These are phyloP conservation scores for Manacus vitellinus DNA, from an alignment of 2,113 vertebrate genomes.

Conservation along the genomic window DNA sequence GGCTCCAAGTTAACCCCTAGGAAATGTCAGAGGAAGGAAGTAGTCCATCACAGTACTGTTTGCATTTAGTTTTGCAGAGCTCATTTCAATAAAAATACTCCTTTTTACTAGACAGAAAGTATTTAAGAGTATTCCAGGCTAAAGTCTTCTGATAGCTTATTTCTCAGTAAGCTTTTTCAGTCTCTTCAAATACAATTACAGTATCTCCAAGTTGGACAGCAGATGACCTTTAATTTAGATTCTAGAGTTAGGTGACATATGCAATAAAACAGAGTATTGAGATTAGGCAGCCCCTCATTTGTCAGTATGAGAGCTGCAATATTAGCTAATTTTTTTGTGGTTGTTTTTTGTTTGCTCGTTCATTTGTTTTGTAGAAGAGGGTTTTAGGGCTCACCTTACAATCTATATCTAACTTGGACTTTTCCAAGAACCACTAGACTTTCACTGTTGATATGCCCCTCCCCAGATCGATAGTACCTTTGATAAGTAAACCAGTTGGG, in stretches of 20 bases:
- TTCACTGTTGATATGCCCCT: not conserved
- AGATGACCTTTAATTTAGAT: not conserved
- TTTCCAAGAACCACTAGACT: not conserved
- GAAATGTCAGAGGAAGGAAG: not conserved
- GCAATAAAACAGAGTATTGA: not conserved
- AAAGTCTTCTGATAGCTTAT: not conserved
- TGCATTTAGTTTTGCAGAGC: not conserved
- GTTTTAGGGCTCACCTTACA: not conserved
- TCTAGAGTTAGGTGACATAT: not conserved
- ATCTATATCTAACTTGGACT: not conserved
- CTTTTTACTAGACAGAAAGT: not conserved
- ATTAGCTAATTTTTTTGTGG: not conserved
- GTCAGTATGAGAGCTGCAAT: not conserved
- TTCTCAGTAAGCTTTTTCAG: not conserved
- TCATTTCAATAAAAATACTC: not conserved
- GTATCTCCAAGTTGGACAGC: not conserved
- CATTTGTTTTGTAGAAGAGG: not conserved
- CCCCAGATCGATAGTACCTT: not conserved
- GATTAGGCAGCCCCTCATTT: not conserved
- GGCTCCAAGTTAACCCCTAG: not conserved
- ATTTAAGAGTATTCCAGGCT: not conserved
- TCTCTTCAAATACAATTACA: not conserved
- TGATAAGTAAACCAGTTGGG: not conserved
- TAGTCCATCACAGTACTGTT: not conserved
- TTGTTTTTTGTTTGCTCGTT: not conserved